Conservation (phyloP, 2,113 vertebrate genomes). For the Centropristis striata region DNA sequence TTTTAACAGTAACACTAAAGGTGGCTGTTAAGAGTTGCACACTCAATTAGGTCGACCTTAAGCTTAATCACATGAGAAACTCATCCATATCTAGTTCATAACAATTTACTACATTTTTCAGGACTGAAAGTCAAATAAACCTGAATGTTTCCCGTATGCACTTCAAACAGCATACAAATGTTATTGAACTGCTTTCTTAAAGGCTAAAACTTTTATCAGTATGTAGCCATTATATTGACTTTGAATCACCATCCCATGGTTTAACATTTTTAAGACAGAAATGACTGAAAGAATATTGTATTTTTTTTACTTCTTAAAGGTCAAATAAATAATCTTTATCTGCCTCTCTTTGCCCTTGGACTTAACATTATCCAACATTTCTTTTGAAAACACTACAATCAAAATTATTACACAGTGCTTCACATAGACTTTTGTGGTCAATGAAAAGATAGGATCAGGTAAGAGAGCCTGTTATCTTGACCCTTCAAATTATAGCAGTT, state of each 20-base stretch:
- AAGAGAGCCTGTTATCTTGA: slow-evolving; percentile 9
- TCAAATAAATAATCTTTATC: background rate
- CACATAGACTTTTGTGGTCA: background rate
- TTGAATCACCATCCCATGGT: background rate
- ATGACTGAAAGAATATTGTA: too few species aligned
- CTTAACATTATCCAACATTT: background rate
- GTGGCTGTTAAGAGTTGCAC: background rate
- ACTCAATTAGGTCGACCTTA: background rate
- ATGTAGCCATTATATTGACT: background rate
- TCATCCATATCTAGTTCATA: slow-evolving; percentile 19
- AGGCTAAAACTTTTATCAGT: background rate
- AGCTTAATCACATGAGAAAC: slow-evolving; percentile 22
- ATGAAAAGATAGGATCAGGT: background rate
- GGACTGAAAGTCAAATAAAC: slow-evolving; percentile 6
- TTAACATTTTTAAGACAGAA: background rate
- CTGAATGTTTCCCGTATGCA: background rate
- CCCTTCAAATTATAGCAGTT: slow-evolving; percentile 1
- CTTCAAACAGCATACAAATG: background rate
- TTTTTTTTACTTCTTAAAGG: background rate
- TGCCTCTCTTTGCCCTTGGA: background rate
- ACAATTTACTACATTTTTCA: slow-evolving; percentile 8
- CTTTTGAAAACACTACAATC: slow-evolving; percentile 5
- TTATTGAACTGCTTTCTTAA: background rate
- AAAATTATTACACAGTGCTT: slow-evolving; percentile 6
- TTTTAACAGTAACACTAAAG: background rate